A percentile compares a stretch with the other conserved stretches of the same genome.
Conservation (phyloP, 2,888 invertebrate genomes). For the Drosophila histrio region DNA sequence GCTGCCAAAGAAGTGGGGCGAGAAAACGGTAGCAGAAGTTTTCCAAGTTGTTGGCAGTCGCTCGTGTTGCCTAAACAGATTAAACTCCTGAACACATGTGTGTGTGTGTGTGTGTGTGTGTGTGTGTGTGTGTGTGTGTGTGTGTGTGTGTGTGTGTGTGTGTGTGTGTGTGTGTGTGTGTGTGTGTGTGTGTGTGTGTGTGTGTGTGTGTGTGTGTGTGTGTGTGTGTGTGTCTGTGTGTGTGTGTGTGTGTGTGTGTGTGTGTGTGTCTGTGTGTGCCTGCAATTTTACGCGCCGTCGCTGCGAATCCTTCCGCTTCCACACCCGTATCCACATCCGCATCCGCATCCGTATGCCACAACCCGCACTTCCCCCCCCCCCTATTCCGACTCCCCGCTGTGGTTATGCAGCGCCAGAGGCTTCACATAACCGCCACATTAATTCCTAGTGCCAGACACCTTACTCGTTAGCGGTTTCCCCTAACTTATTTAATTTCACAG, state of each 20-base stretch:
- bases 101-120: slow-evolving; percentile 65
- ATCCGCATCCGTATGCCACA: slow-evolving; percentile 4
- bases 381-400: background rate
- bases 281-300: slow-evolving; percentile 78
- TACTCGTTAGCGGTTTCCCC: slow-evolving; percentile 76
- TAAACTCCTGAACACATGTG: slow-evolving; percentile 73
- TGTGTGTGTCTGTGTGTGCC: slow-evolving; percentile 64
- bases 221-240: slow-evolving; percentile 65
- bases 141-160: slow-evolving; percentile 65
- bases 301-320: slow-evolving; percentile 37
- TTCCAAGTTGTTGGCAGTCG: slow-evolving; percentile 70
- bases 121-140: slow-evolving; percentile 65
- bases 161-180: slow-evolving; percentile 65
- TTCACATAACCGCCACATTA: slow-evolving; percentile 72
- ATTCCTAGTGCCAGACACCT: slow-evolving; percentile 80
- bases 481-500: slow-evolving; percentile 74
- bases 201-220: slow-evolving; percentile 65
- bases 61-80: slow-evolving; percentile 77
- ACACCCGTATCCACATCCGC: slow-evolving; percentile 10
- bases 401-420: slow-evolving; percentile 25
- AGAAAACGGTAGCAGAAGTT: slow-evolving; percentile 50
- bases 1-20: slow-evolving; percentile 35
- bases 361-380: background rate
- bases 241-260: slow-evolving; percentile 65
- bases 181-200: slow-evolving; percentile 65